Evolutionary conservation across 2,888 invertebrate species (phyloP).

Genomic region (Lepidochrysops patricia): DNA sequence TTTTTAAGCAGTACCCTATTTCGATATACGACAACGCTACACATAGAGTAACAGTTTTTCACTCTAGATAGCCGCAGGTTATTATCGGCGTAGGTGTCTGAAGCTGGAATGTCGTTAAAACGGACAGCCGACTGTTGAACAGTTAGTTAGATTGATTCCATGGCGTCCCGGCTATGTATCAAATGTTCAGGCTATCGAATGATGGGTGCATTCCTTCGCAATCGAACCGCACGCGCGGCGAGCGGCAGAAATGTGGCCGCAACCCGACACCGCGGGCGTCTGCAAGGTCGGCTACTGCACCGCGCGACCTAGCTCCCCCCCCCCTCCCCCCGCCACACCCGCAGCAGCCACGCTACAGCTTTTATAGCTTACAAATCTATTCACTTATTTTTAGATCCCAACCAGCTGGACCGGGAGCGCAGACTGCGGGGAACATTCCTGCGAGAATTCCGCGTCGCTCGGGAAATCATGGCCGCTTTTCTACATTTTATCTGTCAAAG

Average conservation of each 20-base stretch:
- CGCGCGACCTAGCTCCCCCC: conserved; percentile 45
- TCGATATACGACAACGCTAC: not conserved
- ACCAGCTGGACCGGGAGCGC: not conserved
- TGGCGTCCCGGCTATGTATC: conserved; percentile 58
- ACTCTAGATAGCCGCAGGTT: not conserved
- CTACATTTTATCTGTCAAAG: not conserved
- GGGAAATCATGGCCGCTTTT: not conserved
- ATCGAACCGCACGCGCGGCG: conserved; percentile 62
- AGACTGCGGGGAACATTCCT: conserved; percentile 4
- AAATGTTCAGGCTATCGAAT: conserved; percentile 59
- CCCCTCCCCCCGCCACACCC: conserved; percentile 17
- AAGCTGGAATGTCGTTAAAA: conserved; percentile 19
- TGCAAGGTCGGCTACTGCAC: conserved; percentile 71
- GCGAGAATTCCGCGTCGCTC: not conserved
- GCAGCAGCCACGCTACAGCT: conserved; percentile 19
- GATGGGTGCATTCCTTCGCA: conserved; percentile 64
- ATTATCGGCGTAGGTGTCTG: not conserved
- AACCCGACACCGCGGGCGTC: conserved; percentile 50
- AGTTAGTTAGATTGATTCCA: conserved; percentile 43
- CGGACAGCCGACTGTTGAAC: conserved; percentile 23
- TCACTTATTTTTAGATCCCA: not conserved
- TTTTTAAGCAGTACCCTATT: too few relatives aligned
- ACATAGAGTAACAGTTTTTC: not conserved
- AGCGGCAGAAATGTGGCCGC: conserved; percentile 61
- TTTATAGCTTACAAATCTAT: conserved; percentile 8